phyloP scores from a whole-genome alignment of 2,797 vertebrate genomes.

The Crossoptilon crossoptilon region DNA sequence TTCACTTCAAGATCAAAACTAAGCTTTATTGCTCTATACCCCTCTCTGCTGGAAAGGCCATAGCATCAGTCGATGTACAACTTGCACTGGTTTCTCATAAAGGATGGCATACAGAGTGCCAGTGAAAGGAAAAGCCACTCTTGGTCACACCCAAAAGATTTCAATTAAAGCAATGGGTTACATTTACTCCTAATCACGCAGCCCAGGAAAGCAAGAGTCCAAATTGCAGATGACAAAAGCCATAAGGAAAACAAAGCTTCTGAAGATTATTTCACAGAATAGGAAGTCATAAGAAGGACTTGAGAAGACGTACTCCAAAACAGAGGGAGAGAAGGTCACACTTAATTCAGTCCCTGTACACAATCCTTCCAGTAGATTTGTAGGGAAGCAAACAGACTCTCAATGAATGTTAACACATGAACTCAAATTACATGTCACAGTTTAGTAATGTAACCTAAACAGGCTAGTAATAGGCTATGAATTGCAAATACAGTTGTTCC shows the following conservation, averaged over 20 bases:
- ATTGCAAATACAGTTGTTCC: neutral
- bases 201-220: neutral
- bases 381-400: neutral
- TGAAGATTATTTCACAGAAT: neutral
- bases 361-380: neutral
- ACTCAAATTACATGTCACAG: neutral
- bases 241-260: neutral
- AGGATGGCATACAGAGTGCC: neutral
- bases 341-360: neutral
- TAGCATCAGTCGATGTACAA: neutral
- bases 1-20: conserved; percentile 1
- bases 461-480: neutral
- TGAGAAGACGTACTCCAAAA: neutral
- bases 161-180: neutral
- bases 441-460: neutral
- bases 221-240: neutral
- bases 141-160: neutral
- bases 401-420: neutral
- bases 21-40: neutral
- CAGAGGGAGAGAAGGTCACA: neutral
- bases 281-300: neutral
- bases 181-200: neutral
- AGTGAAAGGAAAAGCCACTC: neutral
- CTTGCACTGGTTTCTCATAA: neutral
- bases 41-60: neutral